A percentile compares a stretch with the other conserved stretches of the same genome.
phyloP scores from a whole-genome alignment of 2,888 invertebrate genomes.

The Acrocera orbiculus region DNA sequence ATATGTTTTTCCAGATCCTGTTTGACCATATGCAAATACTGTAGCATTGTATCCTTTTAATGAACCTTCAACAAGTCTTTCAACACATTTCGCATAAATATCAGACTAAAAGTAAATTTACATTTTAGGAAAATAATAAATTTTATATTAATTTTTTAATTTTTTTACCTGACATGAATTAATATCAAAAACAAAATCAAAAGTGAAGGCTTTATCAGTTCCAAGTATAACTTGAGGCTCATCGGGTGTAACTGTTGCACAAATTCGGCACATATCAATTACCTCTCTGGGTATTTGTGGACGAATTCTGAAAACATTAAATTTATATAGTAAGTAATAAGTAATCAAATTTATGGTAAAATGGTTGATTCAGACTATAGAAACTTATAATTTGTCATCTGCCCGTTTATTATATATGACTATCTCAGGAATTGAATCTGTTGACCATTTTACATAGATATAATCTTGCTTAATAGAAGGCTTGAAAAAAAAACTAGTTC shows the following conservation, averaged over 20 bases:
- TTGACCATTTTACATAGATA: no score
- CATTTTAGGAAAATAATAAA: background rate
- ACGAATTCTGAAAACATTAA: slow-evolving; percentile 54
- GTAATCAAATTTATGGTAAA: background rate
- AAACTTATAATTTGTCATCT: background rate
- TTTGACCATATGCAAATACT: slow-evolving; percentile 93
- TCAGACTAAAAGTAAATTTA: slow-evolving; percentile 20
- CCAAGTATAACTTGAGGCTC: slow-evolving; percentile 88
- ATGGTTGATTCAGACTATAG: slow-evolving; percentile 1
- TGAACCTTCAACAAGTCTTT: slow-evolving; percentile 74
- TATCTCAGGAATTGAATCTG: no score
- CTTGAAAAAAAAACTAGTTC: no score
- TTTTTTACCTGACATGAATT: slow-evolving; percentile 45
- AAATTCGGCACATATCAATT: slow-evolving; percentile 87
- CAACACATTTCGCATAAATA: slow-evolving; percentile 72
- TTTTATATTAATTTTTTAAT: background rate
- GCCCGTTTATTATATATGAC: background rate
- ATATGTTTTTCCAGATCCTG: slow-evolving; percentile 96
- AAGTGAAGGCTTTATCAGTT: slow-evolving; percentile 88
- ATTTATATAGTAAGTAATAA: background rate
- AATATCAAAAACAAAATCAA: slow-evolving; percentile 88
- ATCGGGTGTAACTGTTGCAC: slow-evolving; percentile 73
- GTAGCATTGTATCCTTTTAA: slow-evolving; percentile 97
- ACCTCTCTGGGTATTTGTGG: slow-evolving; percentile 85
- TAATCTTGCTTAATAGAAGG: no score